phyloP scores from a whole-genome alignment of 2,888 invertebrate species.

The Eurytoma adleriae region DNA sequence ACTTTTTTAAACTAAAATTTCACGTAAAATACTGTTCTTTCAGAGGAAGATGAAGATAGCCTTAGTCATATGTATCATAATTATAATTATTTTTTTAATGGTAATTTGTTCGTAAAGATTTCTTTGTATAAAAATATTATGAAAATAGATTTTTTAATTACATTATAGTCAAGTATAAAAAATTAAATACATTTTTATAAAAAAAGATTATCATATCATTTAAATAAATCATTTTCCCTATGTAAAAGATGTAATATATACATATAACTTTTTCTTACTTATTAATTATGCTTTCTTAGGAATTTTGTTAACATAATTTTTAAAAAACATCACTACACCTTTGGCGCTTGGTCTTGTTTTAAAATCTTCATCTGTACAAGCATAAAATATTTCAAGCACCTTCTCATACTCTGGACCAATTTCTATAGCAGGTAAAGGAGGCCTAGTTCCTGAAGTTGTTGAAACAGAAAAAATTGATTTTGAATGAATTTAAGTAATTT shows the following conservation, averaged over 20 bases:
- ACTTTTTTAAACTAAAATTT: background rate
- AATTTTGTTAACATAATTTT: conserved; percentile 66
- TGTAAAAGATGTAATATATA: conserved; percentile 8
- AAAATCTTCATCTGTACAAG: conserved; percentile 82
- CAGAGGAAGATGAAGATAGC: conserved; percentile 75
- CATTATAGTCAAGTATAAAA: conserved; percentile 15
- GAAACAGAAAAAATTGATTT: conserved; percentile 5
- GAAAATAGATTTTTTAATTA: conserved; percentile 50
- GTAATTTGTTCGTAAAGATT: conserved; percentile 52
- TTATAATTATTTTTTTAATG: conserved; percentile 70
- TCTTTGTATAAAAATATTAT: conserved; percentile 48
- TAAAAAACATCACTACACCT: conserved; percentile 77
- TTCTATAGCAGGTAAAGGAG: conserved; percentile 82
- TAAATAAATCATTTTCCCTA: conserved; percentile 45
- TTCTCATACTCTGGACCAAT: conserved; percentile 80
- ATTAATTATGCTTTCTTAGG: background rate
- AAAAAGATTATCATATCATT: conserved; percentile 37
- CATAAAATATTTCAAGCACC: conserved; percentile 83
- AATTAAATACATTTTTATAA: conserved; percentile 36
- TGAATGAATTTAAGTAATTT: conserved; percentile 12
- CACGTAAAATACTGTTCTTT: conserved; percentile 63
- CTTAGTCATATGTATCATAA: conserved; percentile 67
- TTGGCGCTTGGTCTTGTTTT: conserved; percentile 80
- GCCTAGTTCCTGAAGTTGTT: conserved; percentile 81
- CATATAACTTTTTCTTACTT: conserved; percentile 15